These are phyloP conservation scores for Parapristionchus giblindavisi DNA, from an alignment of 2,888 invertebrate species.

Conservation along the genomic window DNA sequence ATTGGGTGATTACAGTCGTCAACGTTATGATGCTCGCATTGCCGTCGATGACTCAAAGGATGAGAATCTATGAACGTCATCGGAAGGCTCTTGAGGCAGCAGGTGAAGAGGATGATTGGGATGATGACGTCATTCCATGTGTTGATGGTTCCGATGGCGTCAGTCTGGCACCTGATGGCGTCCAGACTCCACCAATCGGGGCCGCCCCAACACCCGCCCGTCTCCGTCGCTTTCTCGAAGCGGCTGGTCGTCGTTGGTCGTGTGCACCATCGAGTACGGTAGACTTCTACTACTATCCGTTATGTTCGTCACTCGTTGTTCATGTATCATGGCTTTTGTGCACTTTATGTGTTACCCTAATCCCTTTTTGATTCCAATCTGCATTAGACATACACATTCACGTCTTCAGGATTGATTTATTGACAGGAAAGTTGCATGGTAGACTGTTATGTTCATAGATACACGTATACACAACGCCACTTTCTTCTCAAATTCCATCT, in stretches of 20 bases:
- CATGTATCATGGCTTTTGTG: neutral
- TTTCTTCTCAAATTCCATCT: neutral
- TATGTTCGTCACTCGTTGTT: neutral
- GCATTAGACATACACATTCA: slow-evolving; percentile 9
- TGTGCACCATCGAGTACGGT: slow-evolving; percentile 27
- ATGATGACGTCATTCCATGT: slow-evolving; percentile 40
- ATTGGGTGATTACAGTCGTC: slow-evolving; percentile 55
- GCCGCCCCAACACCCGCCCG: slow-evolving; percentile 44
- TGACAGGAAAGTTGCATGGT: slow-evolving; percentile 31
- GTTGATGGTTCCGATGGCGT: slow-evolving; percentile 37
- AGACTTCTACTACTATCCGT: neutral
- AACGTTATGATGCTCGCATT: slow-evolving; percentile 69
- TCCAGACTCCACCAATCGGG: slow-evolving; percentile 42
- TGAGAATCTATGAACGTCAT: slow-evolving; percentile 65
- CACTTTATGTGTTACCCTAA: neutral
- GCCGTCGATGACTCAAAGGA: slow-evolving; percentile 65
- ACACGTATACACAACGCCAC: neutral
- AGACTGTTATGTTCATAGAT: no score
- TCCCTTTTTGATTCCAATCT: neutral
- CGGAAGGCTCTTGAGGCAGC: slow-evolving; percentile 64
- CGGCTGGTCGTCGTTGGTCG: slow-evolving; percentile 2
- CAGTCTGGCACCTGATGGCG: slow-evolving; percentile 34
- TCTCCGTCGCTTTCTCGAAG: slow-evolving; percentile 38
- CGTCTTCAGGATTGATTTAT: neutral
- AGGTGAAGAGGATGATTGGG: slow-evolving; percentile 53